Conservation (phyloP, 2,797 vertebrate species). For the Muraenolepis orangiensis region DNA sequence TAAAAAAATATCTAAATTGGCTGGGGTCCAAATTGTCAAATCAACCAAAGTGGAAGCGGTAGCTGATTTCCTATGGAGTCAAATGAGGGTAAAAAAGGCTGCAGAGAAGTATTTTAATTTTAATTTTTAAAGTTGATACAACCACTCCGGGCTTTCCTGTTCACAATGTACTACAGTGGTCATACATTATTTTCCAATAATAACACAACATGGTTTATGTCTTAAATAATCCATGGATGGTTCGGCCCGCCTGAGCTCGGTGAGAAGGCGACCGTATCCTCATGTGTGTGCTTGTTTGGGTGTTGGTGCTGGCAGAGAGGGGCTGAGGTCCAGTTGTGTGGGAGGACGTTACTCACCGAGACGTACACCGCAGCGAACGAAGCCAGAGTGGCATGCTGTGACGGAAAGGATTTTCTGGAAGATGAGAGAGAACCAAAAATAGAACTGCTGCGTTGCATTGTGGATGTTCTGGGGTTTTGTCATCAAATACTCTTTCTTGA, state of each 20-base stretch:
- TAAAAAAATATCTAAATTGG: not conserved
- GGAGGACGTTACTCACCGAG: slow-evolving; percentile 85
- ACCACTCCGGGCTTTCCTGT: not conserved
- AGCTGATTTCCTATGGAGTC: too few species aligned
- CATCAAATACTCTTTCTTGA: not conserved
- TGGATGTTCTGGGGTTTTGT: not conserved
- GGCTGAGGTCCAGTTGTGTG: not conserved
- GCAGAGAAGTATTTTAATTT: too few species aligned
- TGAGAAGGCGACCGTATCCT: not conserved
- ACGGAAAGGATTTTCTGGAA: slow-evolving; percentile 97
- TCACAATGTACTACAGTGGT: not conserved
- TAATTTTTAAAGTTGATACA: too few species aligned
- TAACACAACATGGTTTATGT: not conserved
- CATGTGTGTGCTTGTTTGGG: not conserved
- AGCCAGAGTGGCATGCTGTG: slow-evolving; percentile 94
- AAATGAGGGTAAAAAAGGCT: too few species aligned
- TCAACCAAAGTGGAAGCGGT: not conserved
- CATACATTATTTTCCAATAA: too few species aligned
- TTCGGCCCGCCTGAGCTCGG: not conserved
- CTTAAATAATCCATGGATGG: not conserved
- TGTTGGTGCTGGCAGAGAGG: not conserved
- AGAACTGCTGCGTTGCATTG: not conserved
- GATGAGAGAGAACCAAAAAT: not conserved
- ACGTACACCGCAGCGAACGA: slow-evolving; percentile 96
- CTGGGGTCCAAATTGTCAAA: not conserved